Evolutionary conservation across 2,797 vertebrate species (phyloP).

Genomic region (Sphaeramia orbicularis): DNA sequence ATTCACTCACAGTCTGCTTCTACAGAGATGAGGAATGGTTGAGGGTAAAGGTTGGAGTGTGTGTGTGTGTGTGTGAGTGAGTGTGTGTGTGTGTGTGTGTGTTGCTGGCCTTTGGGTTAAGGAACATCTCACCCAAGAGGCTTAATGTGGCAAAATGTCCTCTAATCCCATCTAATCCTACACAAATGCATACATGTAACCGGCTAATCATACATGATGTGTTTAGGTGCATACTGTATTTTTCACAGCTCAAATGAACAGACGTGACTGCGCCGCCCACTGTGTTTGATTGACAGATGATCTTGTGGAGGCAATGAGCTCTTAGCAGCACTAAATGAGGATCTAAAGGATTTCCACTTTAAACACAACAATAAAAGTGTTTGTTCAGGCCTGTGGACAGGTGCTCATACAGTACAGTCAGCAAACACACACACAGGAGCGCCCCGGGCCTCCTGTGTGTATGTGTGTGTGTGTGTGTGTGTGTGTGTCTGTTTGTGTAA

Average conservation of each 20-base stretch:
- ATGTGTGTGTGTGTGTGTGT: conserved; percentile 7
- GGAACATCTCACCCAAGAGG: conserved; percentile 19
- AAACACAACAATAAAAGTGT: conserved; percentile 25
- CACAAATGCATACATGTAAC: conserved; percentile 7
- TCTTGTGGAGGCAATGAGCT: conserved; percentile 8
- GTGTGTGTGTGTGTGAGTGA: conserved; percentile 27
- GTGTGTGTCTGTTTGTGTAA: conserved; percentile 2
- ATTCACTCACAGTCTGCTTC: conserved; percentile 69
- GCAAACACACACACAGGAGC: conserved; percentile 24
- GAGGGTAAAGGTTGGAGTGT: conserved; percentile 50
- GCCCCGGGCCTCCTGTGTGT: not conserved
- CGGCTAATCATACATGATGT: too few species aligned
- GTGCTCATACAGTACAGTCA: conserved; percentile 51
- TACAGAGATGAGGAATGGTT: conserved; percentile 63
- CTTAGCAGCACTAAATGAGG: not conserved
- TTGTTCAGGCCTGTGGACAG: conserved; percentile 38
- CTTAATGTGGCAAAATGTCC: conserved; percentile 21
- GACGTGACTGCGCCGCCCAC: not conserved
- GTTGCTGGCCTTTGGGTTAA: conserved; percentile 31
- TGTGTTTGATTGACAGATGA: conserved; percentile 8
- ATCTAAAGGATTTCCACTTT: conserved; percentile 31
- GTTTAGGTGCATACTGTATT: not conserved
- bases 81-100: conserved; percentile 17
- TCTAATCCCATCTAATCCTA: conserved; percentile 42
- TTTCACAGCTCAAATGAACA: not conserved